These are phyloP conservation scores for Cynopterus brachyotis DNA, from an alignment of 2,113 vertebrate species.

Conservation along the genomic window DNA sequence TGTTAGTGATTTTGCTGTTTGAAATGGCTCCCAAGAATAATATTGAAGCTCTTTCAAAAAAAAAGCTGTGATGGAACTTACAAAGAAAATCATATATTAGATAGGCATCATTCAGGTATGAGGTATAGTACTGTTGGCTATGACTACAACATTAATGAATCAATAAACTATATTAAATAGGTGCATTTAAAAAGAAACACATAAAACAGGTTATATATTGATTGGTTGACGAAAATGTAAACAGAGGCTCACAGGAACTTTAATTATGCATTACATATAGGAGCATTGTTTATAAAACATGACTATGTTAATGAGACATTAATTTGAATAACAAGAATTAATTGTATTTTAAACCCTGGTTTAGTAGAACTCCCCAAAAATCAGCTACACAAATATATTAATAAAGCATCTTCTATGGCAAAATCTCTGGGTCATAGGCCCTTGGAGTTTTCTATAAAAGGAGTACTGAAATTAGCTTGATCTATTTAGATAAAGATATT, in stretches of 20 bases:
- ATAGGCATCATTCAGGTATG: constrained; percentile 29
- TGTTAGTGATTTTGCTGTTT: neutral
- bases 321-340: constrained; percentile 35
- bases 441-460: constrained; percentile 43
- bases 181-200: neutral
- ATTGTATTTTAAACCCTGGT: constrained; percentile 14
- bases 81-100: neutral
- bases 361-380: neutral
- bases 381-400: constrained; percentile 41
- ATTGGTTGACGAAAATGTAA: constrained; percentile 34
- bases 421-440: neutral
- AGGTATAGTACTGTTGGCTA: neutral
- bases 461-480: constrained; percentile 37
- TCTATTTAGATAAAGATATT: constrained; percentile 71
- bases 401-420: constrained; percentile 45
- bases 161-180: constrained; percentile 50
- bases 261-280: neutral
- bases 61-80: constrained; percentile 4
- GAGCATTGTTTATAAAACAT: constrained; percentile 17
- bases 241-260: neutral
- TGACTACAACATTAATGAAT: constrained; percentile 13
- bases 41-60: neutral
- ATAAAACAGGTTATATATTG: constrained; percentile 23
- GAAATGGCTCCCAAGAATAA: neutral
- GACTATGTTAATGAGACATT: constrained; percentile 5